phyloP scores from a whole-genome alignment of 2,888 invertebrate species.

The Disparrhopalites patrizii region DNA sequence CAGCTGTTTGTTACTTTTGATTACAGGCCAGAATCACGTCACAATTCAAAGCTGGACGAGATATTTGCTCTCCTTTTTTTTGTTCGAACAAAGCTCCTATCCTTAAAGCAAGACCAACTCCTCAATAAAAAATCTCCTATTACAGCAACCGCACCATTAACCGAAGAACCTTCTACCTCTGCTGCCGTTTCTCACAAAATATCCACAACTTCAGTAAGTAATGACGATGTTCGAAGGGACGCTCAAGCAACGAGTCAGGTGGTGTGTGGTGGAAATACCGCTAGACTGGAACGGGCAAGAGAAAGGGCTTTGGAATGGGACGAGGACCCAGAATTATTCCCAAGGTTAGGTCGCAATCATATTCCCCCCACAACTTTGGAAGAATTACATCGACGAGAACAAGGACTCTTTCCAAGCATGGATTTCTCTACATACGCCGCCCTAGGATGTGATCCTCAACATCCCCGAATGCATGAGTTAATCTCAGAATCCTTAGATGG shows the following conservation, averaged over 20 bases:
- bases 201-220: neutral
- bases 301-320: slow-evolving; percentile 1
- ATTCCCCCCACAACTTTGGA: too few relatives aligned
- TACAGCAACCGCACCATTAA: slow-evolving; percentile 13
- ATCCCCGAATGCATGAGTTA: neutral
- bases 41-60: slow-evolving; percentile 45
- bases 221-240: slow-evolving; percentile 1
- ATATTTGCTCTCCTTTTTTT: slow-evolving; percentile 48
- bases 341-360: slow-evolving; percentile 13
- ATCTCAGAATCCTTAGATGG: neutral
- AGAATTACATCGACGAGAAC: neutral
- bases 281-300: too few relatives aligned
- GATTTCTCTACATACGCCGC: neutral
- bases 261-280: too few relatives aligned
- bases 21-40: slow-evolving; percentile 40
- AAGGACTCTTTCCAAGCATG: neutral
- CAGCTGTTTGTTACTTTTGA: too few relatives aligned
- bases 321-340: slow-evolving; percentile 2
- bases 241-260: too few relatives aligned
- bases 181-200: slow-evolving; percentile 4
- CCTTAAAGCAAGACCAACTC: slow-evolving; percentile 37
- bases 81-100: slow-evolving; percentile 46
- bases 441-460: neutral
- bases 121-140: slow-evolving; percentile 22
- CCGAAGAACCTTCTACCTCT: slow-evolving; percentile 14